Base-by-base conservation (phyloP, 1,140 invertebrate species). In the Lasioglossum albipes region DNA sequence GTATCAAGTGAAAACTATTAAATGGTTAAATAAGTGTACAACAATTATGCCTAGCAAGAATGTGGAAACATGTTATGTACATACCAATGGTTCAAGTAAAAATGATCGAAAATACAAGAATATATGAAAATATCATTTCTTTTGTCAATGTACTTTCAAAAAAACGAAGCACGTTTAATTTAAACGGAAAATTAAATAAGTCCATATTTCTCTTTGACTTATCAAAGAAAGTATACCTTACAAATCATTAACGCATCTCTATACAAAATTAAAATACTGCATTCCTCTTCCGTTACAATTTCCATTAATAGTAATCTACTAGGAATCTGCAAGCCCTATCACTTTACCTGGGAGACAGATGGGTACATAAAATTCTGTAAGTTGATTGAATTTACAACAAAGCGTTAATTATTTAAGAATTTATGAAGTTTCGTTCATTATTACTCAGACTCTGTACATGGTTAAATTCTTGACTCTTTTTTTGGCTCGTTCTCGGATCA, bases 11-110 rank as follows among this genome's bases (percentile, higher is more conserved):
- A 45, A 85, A 83, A 81, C 59, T 81, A 77, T 86, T 20, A 86
- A 86, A 81, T 69, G 70, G 70, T 84, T 86, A 87, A 86, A 87
- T 87, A 86, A 87, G 68, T 80, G 62, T 42, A 20, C 65, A 75
- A 69, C 31, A 69, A 69, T 80, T 80, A 80, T 18, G 52, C 16
- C 73, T 75, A 80, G 31, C 52, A 52, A 80, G 42, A 75, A 27
- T 75, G 73, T 79, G 75, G 71, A 86, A 75, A 83, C 73, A 83
- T 82, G 57, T 76, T 83, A 74, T 83, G 70, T 85, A 86, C 57
- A 77, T 71, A 71, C 41, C 36, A 72, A 79, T 72, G 1, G 41
- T 36, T 31, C 12, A 67, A 42, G 70, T 65, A 84, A 85, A 82
- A 81, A 73, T 52, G 41, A 36, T 71, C 31, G 41, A 18, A 61